Percentiles rank a stretch among this genome's conserved stretches.
phyloP scores from a whole-genome alignment of 2,888 invertebrate species.

The Temnothorax unifasciatus region DNA sequence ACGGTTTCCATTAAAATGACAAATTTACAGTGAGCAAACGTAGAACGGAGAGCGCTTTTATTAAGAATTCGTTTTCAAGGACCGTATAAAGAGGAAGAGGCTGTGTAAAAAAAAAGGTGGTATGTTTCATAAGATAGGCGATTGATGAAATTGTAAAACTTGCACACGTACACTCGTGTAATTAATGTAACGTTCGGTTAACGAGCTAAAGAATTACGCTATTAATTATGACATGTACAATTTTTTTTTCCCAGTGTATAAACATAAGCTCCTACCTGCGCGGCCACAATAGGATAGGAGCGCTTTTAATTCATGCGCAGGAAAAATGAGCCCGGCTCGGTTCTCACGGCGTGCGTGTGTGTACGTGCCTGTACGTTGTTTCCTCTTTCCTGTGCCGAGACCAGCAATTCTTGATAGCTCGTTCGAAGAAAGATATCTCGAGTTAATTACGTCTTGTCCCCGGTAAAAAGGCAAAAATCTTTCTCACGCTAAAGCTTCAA shows the following conservation, averaged over 20 bases:
- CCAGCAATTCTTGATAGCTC: constrained; percentile 82
- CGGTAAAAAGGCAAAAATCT: constrained; percentile 77
- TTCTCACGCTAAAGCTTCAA: constrained; percentile 80
- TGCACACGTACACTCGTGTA: neutral
- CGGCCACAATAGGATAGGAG: constrained; percentile 60
- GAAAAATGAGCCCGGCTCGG: constrained; percentile 82
- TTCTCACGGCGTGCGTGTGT: constrained; percentile 80
- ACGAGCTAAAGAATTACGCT: neutral
- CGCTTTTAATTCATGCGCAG: constrained; percentile 79
- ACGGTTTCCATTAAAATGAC: neutral
- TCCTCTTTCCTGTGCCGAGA: constrained; percentile 83
- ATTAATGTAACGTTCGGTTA: constrained; percentile 8
- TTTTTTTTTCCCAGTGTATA: constrained; percentile 19
- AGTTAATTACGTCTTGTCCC: constrained; percentile 81
- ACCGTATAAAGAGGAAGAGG: neutral
- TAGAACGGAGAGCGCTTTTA: neutral
- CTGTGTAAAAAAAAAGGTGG: neutral
- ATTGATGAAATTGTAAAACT: constrained; percentile 14
- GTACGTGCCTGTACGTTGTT: constrained; percentile 66
- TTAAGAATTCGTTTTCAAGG: neutral
- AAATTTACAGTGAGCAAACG: neutral
- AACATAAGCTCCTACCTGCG: constrained; percentile 17
- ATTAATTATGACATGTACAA: constrained; percentile 4
- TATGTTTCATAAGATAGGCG: neutral
- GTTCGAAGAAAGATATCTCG: constrained; percentile 83